phyloP scores from a whole-genome alignment of 2,113 vertebrate species.

The Serranochromis macrocephalus region DNA sequence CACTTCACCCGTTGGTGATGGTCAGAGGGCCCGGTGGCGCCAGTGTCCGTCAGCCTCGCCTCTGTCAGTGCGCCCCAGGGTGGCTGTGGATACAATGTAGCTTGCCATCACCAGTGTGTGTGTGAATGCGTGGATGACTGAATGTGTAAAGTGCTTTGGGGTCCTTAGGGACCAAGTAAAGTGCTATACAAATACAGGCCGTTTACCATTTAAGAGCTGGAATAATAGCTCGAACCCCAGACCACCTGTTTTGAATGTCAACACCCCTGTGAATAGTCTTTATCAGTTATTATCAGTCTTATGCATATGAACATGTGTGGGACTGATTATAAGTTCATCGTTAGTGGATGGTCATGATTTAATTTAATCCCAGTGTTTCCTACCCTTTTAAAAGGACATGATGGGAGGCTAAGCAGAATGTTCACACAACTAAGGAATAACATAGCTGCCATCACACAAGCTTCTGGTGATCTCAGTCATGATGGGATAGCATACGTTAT shows the following conservation, averaged over 20 bases:
- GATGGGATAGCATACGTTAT: not conserved
- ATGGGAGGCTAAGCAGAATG: not conserved
- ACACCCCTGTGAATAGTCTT: not conserved
- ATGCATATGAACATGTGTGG: not conserved
- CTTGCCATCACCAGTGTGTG: not conserved
- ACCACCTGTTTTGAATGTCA: not conserved
- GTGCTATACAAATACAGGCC: rapidly evolving
- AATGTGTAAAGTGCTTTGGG: rapidly evolving
- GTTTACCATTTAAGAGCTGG: not conserved
- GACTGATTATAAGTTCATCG: not conserved
- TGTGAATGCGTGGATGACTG: not conserved
- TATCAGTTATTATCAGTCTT: not conserved
- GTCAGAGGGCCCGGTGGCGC: rapidly evolving
- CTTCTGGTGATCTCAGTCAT: not conserved
- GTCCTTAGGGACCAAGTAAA: not conserved
- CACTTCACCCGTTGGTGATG: rapidly evolving
- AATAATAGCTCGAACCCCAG: not conserved
- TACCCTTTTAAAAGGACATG: not conserved
- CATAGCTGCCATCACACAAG: not conserved
- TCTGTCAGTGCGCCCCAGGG: not conserved
- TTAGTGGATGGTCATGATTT: not conserved
- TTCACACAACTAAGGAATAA: not conserved
- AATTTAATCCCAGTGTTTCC: not conserved
- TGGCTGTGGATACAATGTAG: rapidly evolving
- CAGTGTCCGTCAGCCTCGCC: rapidly evolving